Evolutionary conservation across 2,113 vertebrate species (phyloP).

Genomic region (Gymnarchus niloticus): DNA sequence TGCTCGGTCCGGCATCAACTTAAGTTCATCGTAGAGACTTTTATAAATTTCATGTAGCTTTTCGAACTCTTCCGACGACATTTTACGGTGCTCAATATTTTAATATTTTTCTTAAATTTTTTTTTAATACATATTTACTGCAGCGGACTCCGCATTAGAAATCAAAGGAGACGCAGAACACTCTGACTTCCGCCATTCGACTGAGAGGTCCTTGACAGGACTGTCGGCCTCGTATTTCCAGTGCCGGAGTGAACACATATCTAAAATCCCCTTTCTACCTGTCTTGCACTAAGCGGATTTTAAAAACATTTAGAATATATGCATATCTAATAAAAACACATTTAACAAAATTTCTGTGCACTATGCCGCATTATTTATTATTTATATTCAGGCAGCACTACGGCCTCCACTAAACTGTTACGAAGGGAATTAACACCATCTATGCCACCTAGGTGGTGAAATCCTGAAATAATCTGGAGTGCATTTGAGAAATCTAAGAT

Average conservation of each 20-base stretch:
- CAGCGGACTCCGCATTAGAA: neutral
- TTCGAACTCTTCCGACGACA: constrained; percentile 86
- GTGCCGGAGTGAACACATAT: too few relatives aligned
- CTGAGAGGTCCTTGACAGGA: neutral
- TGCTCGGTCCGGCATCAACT: constrained; percentile 62
- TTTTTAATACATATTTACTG: neutral
- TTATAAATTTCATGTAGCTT: constrained; percentile 83
- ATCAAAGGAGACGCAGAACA: neutral
- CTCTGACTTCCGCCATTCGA: neutral
- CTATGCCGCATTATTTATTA: neutral
- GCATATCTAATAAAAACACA: neutral
- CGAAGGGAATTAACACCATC: too few relatives aligned
- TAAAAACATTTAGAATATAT: neutral
- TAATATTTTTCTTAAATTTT: neutral
- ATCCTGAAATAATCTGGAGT: too few relatives aligned
- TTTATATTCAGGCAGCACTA: constrained; percentile 3
- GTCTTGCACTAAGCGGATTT: neutral
- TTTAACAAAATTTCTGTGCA: neutral
- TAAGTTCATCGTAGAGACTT: constrained; percentile 69
- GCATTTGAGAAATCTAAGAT: too few relatives aligned
- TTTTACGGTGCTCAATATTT: constrained; percentile 31
- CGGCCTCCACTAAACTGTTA: neutral
- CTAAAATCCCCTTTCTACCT: too few relatives aligned
- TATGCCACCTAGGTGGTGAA: too few relatives aligned
- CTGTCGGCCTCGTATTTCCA: too few relatives aligned